Conservation (phyloP, 2,888 invertebrate genomes). For the Agrochola litura region DNA sequence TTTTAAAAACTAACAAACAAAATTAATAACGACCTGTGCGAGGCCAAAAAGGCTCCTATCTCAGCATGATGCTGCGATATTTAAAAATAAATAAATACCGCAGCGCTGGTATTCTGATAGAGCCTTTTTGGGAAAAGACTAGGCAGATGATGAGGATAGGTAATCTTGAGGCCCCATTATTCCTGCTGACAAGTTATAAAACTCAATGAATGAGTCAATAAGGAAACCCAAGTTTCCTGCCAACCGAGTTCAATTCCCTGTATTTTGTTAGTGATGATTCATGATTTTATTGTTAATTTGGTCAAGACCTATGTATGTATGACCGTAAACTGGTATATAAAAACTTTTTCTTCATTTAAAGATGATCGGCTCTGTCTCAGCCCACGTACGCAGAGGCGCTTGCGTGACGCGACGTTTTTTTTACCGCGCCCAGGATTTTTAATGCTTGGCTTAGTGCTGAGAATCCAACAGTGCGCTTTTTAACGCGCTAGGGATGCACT, state of each 20-base stretch:
- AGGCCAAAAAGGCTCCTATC: too few species aligned
- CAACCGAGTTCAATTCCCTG: constrained; percentile 15
- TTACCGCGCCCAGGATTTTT: neutral
- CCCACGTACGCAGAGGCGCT: neutral
- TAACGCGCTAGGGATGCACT: neutral
- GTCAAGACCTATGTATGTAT: neutral
- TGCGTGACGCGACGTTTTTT: neutral
- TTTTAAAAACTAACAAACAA: too few species aligned
- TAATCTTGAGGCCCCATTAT: neutral
- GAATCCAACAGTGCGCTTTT: neutral
- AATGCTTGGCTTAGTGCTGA: too few species aligned
- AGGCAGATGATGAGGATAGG: neutral
- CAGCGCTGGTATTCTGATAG: too few species aligned
- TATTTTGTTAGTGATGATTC: constrained; percentile 21
- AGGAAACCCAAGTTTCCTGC: constrained; percentile 8
- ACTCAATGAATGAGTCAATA: constrained; percentile 6
- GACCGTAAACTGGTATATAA: neutral
- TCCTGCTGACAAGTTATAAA: neutral
- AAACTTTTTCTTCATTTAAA: neutral
- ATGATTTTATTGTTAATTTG: constrained; percentile 6
- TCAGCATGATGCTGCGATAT: too few species aligned
- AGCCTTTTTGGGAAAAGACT: too few species aligned
- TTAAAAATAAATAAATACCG: too few species aligned
- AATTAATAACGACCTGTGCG: too few species aligned
- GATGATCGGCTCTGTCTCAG: neutral